phyloP scores from a whole-genome alignment of 2,797 vertebrate genomes.

The Sebastes taczanowskii region DNA sequence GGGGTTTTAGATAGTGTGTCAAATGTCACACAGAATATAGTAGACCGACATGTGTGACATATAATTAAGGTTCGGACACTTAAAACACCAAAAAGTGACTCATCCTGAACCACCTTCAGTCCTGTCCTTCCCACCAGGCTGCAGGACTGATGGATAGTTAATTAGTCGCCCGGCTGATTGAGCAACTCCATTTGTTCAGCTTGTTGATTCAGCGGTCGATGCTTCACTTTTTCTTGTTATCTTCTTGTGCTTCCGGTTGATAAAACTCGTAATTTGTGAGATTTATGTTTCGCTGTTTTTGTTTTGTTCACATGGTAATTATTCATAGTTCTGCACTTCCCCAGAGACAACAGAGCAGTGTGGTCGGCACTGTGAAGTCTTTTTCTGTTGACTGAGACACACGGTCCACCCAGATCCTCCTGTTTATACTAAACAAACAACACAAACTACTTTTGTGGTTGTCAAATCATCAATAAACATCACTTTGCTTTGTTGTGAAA shows the following conservation, averaged over 20 bases:
- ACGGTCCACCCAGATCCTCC: neutral
- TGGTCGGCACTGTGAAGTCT: neutral
- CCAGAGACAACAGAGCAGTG: neutral
- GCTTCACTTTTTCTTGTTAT: neutral
- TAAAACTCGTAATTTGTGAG: conserved; percentile 2
- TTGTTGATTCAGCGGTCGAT: conserved; percentile 8
- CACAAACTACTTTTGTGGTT: neutral
- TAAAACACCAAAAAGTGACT: neutral
- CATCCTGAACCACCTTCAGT: neutral
- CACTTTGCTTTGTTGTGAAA: neutral
- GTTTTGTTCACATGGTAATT: neutral
- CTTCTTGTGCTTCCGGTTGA: neutral
- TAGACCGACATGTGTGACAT: neutral
- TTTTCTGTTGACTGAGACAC: neutral
- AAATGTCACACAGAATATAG: neutral
- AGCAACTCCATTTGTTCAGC: conserved; percentile 11
- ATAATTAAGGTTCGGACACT: neutral
- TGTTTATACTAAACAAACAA: neutral
- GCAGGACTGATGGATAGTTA: conserved; percentile 6
- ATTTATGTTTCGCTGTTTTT: neutral
- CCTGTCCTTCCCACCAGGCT: neutral
- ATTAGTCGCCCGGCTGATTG: conserved; percentile 6
- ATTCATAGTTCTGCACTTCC: neutral
- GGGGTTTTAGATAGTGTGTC: neutral
- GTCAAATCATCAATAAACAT: neutral